These are phyloP conservation scores for Penaeus indicus DNA, from an alignment of 1,140 invertebrate species.

Conservation along the genomic window DNA sequence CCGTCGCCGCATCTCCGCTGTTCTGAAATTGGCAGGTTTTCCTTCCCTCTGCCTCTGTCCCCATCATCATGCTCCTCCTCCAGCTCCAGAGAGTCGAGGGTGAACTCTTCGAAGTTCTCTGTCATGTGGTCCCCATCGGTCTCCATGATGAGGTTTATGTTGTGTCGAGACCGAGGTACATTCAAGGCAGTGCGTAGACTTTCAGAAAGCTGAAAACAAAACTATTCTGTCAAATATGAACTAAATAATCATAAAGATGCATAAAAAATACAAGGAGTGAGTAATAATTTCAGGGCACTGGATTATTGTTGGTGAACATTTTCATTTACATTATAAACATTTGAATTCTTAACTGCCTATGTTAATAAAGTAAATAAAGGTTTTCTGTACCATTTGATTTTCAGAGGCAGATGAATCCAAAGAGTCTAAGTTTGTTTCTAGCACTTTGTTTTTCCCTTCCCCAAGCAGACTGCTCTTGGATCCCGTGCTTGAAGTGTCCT, in stretches of 20 bases:
- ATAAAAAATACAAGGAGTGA: not conserved
- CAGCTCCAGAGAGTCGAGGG: conserved; percentile 81
- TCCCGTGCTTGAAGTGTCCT: not conserved
- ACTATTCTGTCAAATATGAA: too few species aligned
- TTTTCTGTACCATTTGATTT: conserved; percentile 16
- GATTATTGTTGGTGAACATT: too few species aligned
- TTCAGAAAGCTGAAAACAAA: conserved; percentile 17
- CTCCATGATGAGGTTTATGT: conserved; percentile 59
- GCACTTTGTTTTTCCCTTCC: not conserved
- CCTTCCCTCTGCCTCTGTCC: conserved; percentile 75
- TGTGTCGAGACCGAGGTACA: conserved; percentile 48
- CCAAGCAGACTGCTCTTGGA: not conserved
- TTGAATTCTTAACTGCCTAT: too few species aligned
- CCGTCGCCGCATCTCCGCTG: conserved; percentile 63
- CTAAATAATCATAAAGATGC: too few species aligned
- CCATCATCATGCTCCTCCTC: conserved; percentile 73
- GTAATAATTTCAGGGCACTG: not conserved
- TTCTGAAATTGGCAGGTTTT: conserved; percentile 54
- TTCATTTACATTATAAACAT: too few species aligned
- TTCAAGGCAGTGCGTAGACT: conserved; percentile 28
- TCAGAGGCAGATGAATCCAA: not conserved
- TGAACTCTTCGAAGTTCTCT: conserved; percentile 84
- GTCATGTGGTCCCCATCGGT: conserved; percentile 64
- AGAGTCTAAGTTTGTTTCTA: conserved; percentile 49
- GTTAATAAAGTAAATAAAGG: too few species aligned